Base-by-base conservation (phyloP, 2,797 vertebrate genomes). In the Neostethus bicornis region DNA sequence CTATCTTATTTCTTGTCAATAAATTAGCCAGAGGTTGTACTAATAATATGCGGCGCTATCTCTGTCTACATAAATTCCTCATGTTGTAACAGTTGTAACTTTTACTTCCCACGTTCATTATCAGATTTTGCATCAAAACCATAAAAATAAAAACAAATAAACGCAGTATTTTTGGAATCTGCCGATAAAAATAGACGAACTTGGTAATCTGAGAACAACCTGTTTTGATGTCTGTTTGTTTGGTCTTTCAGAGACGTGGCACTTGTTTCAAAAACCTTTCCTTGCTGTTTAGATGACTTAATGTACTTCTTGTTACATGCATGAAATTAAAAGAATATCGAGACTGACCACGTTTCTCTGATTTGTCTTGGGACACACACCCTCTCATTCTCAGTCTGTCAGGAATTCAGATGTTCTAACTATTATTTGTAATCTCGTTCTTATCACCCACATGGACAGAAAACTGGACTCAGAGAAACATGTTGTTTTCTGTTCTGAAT, bases 391-490 rank as follows among this genome's bases (percentile, higher is more conserved):
- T 28, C 16, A 20, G 21, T 20, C 43, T 38, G 23, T 14, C 3
- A n/a, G 17, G 45, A 21, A 24, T 24, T 25, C 16, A n/a, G n/a
- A 19, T 14, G 16, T 34, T 16, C 41, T 20, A 16, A 46, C n/a
- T 37, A 17, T n/a, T 20, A 28, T 46, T 42, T 56, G 44, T 35
- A 53, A 56, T 21, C 25, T n/a, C 14, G 4, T 37, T 56, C 43
- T 57, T 38, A 46, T 46, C 54, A 20, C 14, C 2, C 6, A 13
- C 55, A 4, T 47, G 12, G 19, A 21, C 31, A 10, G 13, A 47
- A 17, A n/a, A 38, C 5, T 21, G 24, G 9, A 2, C 32, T 28
- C 19, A 26, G 19, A 38, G 29, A 20, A 47, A 20, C 32, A 12
- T 20, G 11, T 13, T 38, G 23, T 26, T 31, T 46, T 29, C 28